Base-by-base conservation (phyloP, 1,140 invertebrate species). In the Drosophila willistoni region DNA sequence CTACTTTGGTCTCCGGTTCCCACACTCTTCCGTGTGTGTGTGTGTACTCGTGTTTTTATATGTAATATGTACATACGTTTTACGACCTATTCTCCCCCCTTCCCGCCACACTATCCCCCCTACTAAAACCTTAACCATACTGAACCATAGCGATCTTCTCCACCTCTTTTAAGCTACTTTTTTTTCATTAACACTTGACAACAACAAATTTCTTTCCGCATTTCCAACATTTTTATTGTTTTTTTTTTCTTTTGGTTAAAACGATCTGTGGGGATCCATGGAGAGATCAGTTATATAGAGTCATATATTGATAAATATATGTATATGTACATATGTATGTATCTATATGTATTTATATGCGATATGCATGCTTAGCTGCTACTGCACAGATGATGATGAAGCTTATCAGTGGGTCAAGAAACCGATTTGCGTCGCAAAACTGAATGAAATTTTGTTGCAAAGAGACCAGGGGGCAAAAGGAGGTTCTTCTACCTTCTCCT, bases 101-200 rank as follows among this genome's bases (percentile, higher is more conserved):
- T 7, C 44, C 7, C 7, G n/a, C 17, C 14, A 2, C 42, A 9
- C 14, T 7, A 4, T 25, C 29, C 7, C 0, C 36, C 36, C 3
- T 2, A 12, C 3, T 12, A 9, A 39, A 39, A 39, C 17, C 3
- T 17, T 22, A 22, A 51, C 44, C 17, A 51, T 22, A 51, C 44
- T 51, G 44, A 51, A 51, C 44, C 44, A 51, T 51, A 22, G 17
- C 56, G 56, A 59, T 36, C 68, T 77, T 76, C 68, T 62, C 54
- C 60, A 7, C 33, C 60, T 10, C 47, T 55, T 47, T 56, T 68
- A 57, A 29, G 77, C 84, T 87, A 89, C 83, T 87, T 87, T 86
- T 22, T 86, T 86, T 87, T 87, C 83, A 87, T 87, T 87, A 87
- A 87, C 83, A 87, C 83, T 87, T 87, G 36, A 13, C 36, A 36